Conservation (phyloP, 2,113 vertebrate genomes). For the Aegypius monachus region DNA sequence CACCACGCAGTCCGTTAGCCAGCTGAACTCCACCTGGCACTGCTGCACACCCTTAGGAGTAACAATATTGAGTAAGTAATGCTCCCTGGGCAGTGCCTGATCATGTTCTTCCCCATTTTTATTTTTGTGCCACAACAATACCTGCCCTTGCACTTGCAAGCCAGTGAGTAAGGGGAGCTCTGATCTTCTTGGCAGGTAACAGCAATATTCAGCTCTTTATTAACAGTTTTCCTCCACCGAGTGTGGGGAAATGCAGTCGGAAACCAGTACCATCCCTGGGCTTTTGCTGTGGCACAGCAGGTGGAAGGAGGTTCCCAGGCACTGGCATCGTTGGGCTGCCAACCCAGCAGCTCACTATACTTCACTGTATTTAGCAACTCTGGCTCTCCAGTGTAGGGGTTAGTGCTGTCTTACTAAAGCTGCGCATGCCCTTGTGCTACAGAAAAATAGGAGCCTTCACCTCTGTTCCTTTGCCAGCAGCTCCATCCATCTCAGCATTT, state of each 20-base stretch:
- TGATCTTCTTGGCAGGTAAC: not conserved
- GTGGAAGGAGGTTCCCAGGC: not conserved
- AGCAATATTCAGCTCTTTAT: not conserved
- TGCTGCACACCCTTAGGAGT: not conserved
- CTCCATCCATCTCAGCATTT: not conserved
- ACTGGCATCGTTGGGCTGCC: not conserved
- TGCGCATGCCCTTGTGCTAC: not conserved
- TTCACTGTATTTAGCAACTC: not conserved
- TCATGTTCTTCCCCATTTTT: not conserved
- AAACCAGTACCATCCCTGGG: not conserved
- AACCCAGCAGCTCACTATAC: not conserved
- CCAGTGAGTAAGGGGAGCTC: not conserved
- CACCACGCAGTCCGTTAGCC: not conserved
- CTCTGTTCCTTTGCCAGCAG: not conserved
- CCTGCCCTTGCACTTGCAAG: not conserved
- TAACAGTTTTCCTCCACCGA: not conserved
- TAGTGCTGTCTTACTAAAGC: not conserved
- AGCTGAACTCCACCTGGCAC: not conserved
- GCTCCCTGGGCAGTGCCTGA: not conserved
- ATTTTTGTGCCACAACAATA: not conserved
- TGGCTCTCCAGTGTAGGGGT: not conserved
- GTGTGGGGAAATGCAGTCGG: not conserved
- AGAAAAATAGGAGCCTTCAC: not conserved
- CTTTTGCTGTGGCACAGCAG: not conserved
- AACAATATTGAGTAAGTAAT: not conserved